Percentiles rank a stretch among this genome's conserved stretches.
Evolutionary conservation across 2,113 vertebrate species (phyloP).

Genomic region (Nothoprocta pentlandii): DNA sequence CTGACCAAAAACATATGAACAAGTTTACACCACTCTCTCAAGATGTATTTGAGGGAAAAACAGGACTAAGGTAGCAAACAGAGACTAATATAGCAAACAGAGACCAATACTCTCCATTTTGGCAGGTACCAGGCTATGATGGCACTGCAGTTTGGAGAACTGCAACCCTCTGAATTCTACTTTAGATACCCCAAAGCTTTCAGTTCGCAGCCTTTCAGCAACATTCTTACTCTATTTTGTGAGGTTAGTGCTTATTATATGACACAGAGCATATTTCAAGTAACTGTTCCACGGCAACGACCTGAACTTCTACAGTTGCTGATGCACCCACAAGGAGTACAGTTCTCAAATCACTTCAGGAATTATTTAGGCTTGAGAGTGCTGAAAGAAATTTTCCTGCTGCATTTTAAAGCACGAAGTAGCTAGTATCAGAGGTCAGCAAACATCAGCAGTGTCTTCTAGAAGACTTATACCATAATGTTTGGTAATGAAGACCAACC

Average conservation of each 20-base stretch:
- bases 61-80: background rate
- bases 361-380: background rate
- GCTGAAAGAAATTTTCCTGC: background rate
- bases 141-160: background rate
- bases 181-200: background rate
- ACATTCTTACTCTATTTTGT: background rate
- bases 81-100: too few relatives aligned
- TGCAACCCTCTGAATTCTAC: background rate
- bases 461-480: background rate
- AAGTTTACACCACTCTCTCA: background rate
- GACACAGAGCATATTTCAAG: background rate
- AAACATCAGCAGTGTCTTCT: background rate
- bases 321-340: background rate
- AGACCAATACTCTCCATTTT: background rate
- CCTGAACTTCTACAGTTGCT: background rate
- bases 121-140: background rate
- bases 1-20: background rate
- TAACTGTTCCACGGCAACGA: background rate
- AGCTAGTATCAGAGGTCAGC: background rate
- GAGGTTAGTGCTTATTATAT: background rate
- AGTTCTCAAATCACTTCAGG: background rate
- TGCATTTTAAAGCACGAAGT: constrained; percentile 1
- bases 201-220: background rate
- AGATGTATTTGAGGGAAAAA: background rate
- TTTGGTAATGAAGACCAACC: too few relatives aligned